Evolutionary conservation across 2,113 vertebrate genomes (phyloP), one percentile per base, ranked within the genome.

Genomic region (Nothocercus nigrocapillus): DNA sequence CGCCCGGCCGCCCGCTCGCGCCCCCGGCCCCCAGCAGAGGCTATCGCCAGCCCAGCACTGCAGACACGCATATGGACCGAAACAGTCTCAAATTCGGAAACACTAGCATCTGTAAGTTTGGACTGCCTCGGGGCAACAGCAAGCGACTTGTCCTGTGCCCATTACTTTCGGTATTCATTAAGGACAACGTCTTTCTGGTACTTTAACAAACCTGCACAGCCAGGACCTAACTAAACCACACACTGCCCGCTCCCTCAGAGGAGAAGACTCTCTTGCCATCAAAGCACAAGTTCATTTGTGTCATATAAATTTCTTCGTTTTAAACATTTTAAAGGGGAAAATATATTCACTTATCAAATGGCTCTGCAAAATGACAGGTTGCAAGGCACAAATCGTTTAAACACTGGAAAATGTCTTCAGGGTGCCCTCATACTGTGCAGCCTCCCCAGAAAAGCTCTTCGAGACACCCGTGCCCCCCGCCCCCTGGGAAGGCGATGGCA

Each of bases 1-100:
- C 45, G 45, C 16, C 45, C 42, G 16, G 42, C 42, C 13, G 45
- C 45, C 47, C 47, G 47, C 20, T 20, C 47, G 20, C 47, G 8
- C 4, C 47, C 4, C 47, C 47, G 8, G 19, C 20, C 5, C 9
- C 47, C 47, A 21, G 20, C 10, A 21, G 11, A 47, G 69, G 44
- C 49, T 25, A 20, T 19, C 2, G 0, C 0, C 0, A 5, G 8
- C 15, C 69, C 69, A 40, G 5, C 3, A 1, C 6, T 82, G 70
- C 64, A 69, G 32, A 22, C 1, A 9, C 8, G 44, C 32, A 16
- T 4, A 24, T 25, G 59, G 70, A 91, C 79, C 18, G 69, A 90
- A 93, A 80, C 4, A 70, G 4, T 12, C 66, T 32, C 38, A 82
- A 84, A 66, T 38, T 32, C 42, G 66, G 67, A 42, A 79, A 49